Percentiles rank a stretch among this genome's conserved stretches.
Conservation (phyloP, 2,113 vertebrate genomes). For the Oceanites oceanicus region DNA sequence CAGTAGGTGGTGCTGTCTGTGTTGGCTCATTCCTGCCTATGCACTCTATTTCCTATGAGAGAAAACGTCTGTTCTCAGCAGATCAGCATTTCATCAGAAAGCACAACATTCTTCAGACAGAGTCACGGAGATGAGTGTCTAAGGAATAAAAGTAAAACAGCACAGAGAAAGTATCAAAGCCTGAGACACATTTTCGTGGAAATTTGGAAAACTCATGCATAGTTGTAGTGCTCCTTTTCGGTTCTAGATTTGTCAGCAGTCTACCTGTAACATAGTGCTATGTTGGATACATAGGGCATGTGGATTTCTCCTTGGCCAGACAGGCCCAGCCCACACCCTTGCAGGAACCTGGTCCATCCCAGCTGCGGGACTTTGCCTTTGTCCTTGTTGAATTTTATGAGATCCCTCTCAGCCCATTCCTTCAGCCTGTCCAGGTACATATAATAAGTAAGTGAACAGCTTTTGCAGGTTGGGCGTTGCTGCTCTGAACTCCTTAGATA, state of each 20-base stretch:
- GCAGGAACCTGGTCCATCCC: too few species aligned
- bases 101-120: background rate
- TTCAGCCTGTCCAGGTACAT: background rate
- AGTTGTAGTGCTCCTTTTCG: background rate
- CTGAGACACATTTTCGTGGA: background rate
- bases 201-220: background rate
- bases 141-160: background rate
- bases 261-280: background rate
- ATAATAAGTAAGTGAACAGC: background rate
- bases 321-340: background rate
- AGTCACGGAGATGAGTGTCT: accelerated
- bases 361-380: background rate
- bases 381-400: background rate
- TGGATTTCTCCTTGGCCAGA: background rate
- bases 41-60: background rate
- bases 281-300: too few species aligned
- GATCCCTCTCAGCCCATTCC: background rate
- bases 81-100: background rate
- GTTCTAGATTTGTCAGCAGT: background rate
- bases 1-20: background rate
- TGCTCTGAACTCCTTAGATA: background rate
- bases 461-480: background rate
- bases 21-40: background rate
- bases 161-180: background rate
- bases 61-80: background rate